Evolutionary conservation across 2,888 invertebrate genomes (phyloP).

Genomic region (Zootermopsis nevadensis): DNA sequence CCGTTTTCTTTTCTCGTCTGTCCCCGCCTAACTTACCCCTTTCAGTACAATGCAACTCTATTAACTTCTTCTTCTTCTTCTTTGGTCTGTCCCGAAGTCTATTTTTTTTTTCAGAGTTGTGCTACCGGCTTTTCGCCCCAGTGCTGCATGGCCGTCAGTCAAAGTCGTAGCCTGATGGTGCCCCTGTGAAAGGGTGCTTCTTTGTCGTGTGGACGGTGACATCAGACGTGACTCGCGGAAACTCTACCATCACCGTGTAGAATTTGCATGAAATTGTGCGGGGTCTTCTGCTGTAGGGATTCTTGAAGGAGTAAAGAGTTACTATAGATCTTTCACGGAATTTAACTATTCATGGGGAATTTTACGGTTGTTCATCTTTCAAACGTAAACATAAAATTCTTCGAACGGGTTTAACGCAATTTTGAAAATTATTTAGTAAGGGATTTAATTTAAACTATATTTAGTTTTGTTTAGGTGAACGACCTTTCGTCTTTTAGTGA

Average conservation of each 20-base stretch:
- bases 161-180: slow-evolving; percentile 13
- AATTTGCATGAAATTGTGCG: slow-evolving; percentile 44
- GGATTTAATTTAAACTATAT: too few relatives aligned
- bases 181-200: not conserved
- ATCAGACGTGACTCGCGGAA: slow-evolving; percentile 21
- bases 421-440: too few relatives aligned
- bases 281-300: not conserved
- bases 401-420: too few relatives aligned
- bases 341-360: not conserved
- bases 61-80: slow-evolving; percentile 46
- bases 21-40: slow-evolving; percentile 33
- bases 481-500: too few relatives aligned
- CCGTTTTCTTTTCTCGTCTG: not conserved
- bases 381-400: too few relatives aligned
- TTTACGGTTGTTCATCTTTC: not conserved
- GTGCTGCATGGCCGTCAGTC: slow-evolving; percentile 46
- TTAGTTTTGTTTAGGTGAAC: too few relatives aligned
- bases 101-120: not conserved
- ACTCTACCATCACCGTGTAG: slow-evolving; percentile 34
- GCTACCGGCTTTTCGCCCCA: slow-evolving; percentile 20
- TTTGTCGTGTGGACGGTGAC: slow-evolving; percentile 19
- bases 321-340: not conserved
- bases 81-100: not conserved
- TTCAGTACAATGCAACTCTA: slow-evolving; percentile 50
- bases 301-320: not conserved